Percentiles rank a stretch among this genome's conserved stretches.
phyloP scores from a whole-genome alignment of 1,140 invertebrate species.

The Brachionus koreanus region DNA sequence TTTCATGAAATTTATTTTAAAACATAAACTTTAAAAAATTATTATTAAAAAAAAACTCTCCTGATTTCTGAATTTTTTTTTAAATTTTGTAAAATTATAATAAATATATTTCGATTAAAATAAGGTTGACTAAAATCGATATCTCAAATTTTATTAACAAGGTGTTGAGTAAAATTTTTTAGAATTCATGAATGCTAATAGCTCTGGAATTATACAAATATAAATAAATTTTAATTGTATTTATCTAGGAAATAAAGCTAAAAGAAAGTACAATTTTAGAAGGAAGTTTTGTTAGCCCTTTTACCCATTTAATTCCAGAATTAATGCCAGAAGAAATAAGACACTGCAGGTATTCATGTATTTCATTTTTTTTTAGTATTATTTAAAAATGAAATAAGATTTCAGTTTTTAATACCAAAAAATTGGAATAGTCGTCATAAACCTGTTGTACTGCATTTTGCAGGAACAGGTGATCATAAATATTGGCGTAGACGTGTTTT shows the following conservation, averaged over 20 bases:
- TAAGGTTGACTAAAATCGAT: too few relatives aligned
- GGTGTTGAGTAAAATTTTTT: too few relatives aligned
- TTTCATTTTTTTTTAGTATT: conserved; percentile 2
- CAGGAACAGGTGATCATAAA: conserved; percentile 95
- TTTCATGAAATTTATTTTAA: too few relatives aligned
- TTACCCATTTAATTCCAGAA: neutral
- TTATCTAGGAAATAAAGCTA: conserved; percentile 22
- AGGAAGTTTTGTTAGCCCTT: conserved; percentile 49
- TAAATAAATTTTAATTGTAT: neutral
- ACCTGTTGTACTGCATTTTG: conserved; percentile 86
- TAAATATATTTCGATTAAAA: too few relatives aligned
- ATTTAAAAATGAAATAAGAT: conserved; percentile 49
- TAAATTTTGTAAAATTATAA: too few relatives aligned
- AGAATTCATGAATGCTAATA: too few relatives aligned
- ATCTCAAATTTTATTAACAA: too few relatives aligned
- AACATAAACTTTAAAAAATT: neutral
- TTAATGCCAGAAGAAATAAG: neutral
- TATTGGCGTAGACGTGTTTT: conserved; percentile 83
- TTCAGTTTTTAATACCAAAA: conserved; percentile 71
- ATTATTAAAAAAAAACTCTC: too few relatives aligned
- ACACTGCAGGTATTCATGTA: neutral
- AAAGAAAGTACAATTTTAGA: conserved; percentile 39
- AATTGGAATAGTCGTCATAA: conserved; percentile 69
- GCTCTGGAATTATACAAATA: too few relatives aligned
- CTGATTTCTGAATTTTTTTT: too few relatives aligned